These are phyloP conservation scores for Incurvaria masculella DNA, from an alignment of 2,888 invertebrate species.

Conservation along the genomic window DNA sequence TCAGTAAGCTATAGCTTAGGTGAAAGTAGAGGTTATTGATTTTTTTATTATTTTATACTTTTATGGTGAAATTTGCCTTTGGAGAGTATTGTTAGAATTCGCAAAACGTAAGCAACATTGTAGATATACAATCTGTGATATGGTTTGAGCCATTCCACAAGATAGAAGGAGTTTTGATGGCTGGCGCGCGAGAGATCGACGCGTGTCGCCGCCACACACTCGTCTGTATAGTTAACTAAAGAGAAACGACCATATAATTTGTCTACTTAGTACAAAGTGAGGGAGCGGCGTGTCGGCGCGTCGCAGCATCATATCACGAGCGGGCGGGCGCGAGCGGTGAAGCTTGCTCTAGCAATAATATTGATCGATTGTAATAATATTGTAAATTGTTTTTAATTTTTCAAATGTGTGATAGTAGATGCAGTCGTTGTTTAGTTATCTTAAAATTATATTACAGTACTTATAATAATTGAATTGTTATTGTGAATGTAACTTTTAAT, in stretches of 20 bases:
- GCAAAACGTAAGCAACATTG: conserved; percentile 1
- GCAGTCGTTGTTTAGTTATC: conserved; percentile 59
- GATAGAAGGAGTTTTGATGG: background rate
- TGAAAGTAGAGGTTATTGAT: background rate
- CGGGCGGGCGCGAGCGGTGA: background rate
- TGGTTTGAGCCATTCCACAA: background rate
- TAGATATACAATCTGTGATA: conserved; percentile 1
- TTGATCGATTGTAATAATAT: conserved; percentile 52
- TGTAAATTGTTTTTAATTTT: conserved; percentile 51
- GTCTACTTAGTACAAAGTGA: conserved; percentile 1
- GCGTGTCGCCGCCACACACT: background rate
- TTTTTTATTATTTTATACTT: background rate
- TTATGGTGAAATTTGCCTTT: background rate
- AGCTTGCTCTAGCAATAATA: conserved; percentile 51
- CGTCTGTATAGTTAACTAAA: background rate
- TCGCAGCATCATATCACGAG: background rate
- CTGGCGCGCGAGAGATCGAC: background rate
- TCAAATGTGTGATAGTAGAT: conserved; percentile 60
- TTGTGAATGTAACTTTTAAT: conserved; percentile 53
- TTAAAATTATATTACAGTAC: conserved; percentile 28
- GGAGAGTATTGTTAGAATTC: background rate
- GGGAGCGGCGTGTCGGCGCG: background rate
- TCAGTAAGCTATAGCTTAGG: background rate
- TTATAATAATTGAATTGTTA: conserved; percentile 49
- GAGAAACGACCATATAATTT: background rate